These are phyloP conservation scores for Tretioscincus oriximinensis DNA, from an alignment of 2,113 vertebrate genomes.

Conservation along the genomic window DNA sequence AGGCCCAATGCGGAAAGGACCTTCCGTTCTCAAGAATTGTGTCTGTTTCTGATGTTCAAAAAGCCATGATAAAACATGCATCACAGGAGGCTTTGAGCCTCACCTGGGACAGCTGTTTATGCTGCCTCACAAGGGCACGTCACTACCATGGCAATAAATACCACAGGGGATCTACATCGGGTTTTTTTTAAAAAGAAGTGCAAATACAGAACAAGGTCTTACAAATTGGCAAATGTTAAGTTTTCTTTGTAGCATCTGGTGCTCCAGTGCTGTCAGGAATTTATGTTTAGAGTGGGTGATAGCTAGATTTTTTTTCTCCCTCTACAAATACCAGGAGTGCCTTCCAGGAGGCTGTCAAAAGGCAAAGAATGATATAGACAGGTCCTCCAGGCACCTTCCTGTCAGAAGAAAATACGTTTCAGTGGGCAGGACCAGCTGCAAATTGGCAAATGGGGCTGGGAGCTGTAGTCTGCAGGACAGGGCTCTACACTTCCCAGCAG, in stretches of 20 bases:
- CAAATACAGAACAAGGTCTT: neutral
- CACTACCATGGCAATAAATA: neutral
- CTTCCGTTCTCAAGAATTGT: no score
- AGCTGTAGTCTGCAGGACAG: no score
- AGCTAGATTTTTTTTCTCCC: neutral
- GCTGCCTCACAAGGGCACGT: neutral
- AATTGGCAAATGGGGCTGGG: no score
- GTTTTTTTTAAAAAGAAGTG: neutral
- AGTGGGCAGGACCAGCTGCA: no score
- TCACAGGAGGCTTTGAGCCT: neutral
- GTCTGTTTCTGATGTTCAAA: neutral
- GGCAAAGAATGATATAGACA: neutral
- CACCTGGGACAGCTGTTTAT: neutral
- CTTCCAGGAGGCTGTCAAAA: slow-evolving; percentile 31
- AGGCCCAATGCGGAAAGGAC: no score
- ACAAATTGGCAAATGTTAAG: neutral
- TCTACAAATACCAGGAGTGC: slow-evolving; percentile 22
- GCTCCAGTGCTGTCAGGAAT: neutral
- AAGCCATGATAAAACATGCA: neutral
- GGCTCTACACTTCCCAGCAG: no score
- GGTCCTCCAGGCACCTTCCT: no score
- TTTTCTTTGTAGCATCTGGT: neutral
- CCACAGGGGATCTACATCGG: neutral
- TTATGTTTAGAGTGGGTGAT: neutral
- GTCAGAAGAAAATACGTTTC: no score